Evolutionary conservation across 2,888 invertebrate species (phyloP), one percentile per base, ranked within the genome.

Genomic region (Cosmia trapezina): DNA sequence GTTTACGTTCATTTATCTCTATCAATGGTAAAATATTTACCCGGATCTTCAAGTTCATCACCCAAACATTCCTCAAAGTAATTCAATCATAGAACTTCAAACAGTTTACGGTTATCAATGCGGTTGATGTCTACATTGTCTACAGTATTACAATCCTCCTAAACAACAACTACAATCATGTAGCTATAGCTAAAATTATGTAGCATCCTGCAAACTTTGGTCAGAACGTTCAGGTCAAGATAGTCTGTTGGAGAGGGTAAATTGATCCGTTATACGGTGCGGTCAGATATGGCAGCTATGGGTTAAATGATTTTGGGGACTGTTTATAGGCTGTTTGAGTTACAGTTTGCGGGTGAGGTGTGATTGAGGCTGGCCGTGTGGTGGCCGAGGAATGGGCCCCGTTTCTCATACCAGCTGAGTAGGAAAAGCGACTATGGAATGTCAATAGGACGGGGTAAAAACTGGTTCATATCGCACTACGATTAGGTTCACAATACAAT

Each of bases 231-330:
- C 28, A 56, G 83, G 79, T 80, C 79, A 68, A 78, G 67, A 73
- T 68, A 37, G 64, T 51, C 53, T 47, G 28, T 53, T 67, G 53
- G 51, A 60, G 67, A 60, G 82, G 78, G 78, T 59, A 49, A 77
- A 81, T 66, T 64, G 82, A 56, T 66, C 62, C 41, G 45, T 66
- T 69, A 45, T 65, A 56, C 22, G 67, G 61, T 78, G 78, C 60
- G 78, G 78, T 78, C 78, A 71, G 71, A 67, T 81, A 67, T 71
- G 51, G 53, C 56, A 43, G 67, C 54, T 47, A 53, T 57, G 22
- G 82, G 75, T 57, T 66, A 65, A 77, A 80, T 78, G 77, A 78
- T 81, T 81, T 54, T 76, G 22, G 65, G 61, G 64, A 47, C 70
- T 54, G 43, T 76, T 70, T 81, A 65, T 59, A 45, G 14, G 43